Conservation (phyloP, 2,113 vertebrate genomes). For the Callocephalon fimbriatum region DNA sequence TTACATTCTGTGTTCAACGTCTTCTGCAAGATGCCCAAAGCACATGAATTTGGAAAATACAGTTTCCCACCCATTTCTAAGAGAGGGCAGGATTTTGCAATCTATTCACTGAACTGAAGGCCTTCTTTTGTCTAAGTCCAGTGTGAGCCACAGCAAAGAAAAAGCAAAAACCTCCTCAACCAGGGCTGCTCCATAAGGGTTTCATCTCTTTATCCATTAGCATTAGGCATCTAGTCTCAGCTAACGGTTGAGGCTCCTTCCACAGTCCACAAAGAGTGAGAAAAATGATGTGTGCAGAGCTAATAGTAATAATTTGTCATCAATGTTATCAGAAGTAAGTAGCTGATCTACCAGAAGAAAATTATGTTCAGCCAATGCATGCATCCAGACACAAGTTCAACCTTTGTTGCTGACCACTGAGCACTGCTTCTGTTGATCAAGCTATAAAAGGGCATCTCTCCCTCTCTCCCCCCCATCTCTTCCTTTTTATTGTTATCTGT, state of each 20-base stretch:
- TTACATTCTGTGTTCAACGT: background rate
- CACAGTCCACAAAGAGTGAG: background rate
- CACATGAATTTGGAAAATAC: background rate
- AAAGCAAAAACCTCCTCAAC: background rate
- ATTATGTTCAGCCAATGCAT: background rate
- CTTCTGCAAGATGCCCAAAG: background rate
- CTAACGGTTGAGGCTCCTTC: background rate
- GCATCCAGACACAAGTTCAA: background rate
- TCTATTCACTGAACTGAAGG: background rate
- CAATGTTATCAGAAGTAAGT: background rate
- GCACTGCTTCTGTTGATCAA: background rate
- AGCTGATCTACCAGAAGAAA: background rate
- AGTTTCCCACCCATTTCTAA: background rate
- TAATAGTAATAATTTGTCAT: background rate
- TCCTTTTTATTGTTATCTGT: background rate
- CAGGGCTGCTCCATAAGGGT: background rate
- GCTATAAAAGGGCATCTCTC: background rate
- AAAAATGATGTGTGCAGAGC: accelerated
- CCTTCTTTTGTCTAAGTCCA: background rate
- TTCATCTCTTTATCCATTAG: background rate
- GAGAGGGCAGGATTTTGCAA: background rate
- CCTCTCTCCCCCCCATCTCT: accelerated
- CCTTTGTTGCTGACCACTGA: background rate
- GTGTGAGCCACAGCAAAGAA: background rate
- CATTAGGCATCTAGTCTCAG: background rate